A percentile compares a stretch with the other conserved stretches of the same genome.
Conservation (phyloP, 2,888 invertebrate genomes). For the Chloroclystis v-ata region DNA sequence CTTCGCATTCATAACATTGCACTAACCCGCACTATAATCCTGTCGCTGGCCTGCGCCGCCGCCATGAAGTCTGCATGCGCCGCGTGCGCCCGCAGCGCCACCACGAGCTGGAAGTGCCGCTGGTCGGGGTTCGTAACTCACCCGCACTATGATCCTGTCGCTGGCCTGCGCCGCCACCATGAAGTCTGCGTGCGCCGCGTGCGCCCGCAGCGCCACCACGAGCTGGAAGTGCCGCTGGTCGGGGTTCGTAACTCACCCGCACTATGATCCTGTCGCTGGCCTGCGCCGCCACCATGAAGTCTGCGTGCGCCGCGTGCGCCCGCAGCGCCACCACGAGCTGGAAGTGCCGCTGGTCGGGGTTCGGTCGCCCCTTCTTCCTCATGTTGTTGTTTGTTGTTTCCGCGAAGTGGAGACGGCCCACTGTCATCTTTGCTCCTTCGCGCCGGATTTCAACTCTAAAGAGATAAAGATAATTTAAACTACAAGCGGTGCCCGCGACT, state of each 20-base stretch:
- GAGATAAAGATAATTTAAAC: no score
- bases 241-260: slow-evolving; percentile 91
- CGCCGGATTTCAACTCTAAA: slow-evolving; percentile 89
- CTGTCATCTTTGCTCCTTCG: slow-evolving; percentile 95
- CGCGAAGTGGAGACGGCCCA: slow-evolving; percentile 97
- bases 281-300: slow-evolving; percentile 90
- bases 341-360: slow-evolving; percentile 98
- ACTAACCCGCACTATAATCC: slow-evolving; percentile 96
- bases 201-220: slow-evolving; percentile 95
- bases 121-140: slow-evolving; percentile 96
- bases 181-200: slow-evolving; percentile 87
- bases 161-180: slow-evolving; percentile 93
- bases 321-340: slow-evolving; percentile 95
- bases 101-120: slow-evolving; percentile 96
- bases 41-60: slow-evolving; percentile 93
- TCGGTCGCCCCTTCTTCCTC: slow-evolving; percentile 98
- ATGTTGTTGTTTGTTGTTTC: slow-evolving; percentile 99
- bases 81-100: slow-evolving; percentile 93
- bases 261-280: slow-evolving; percentile 98
- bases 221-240: slow-evolving; percentile 98
- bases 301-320: slow-evolving; percentile 89
- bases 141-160: slow-evolving; percentile 97
- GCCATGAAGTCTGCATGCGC: slow-evolving; percentile 88
- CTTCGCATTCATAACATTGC: no score
- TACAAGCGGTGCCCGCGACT: no score